Percentiles rank a stretch among this genome's conserved stretches.
Conservation (phyloP, 37 sponge, comb jelly and placozoan genomes). For the Amphimedon queenslandica region DNA sequence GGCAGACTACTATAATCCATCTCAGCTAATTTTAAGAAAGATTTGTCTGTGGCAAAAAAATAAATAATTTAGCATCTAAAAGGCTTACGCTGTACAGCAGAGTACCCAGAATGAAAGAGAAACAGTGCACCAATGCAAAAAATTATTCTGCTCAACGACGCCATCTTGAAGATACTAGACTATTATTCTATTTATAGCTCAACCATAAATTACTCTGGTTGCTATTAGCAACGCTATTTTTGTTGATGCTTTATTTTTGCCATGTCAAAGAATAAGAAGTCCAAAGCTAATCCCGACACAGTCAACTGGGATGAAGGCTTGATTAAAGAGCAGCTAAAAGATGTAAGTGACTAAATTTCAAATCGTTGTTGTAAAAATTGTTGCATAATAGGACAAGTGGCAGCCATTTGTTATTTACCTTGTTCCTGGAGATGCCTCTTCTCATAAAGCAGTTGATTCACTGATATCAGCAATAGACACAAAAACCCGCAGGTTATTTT, state of each 20-base stretch:
- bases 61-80: background rate
- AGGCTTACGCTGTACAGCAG: slow-evolving; percentile 62
- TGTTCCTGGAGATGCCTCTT: slow-evolving; percentile 8
- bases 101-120: slow-evolving; percentile 52
- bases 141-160: slow-evolving; percentile 11
- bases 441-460: slow-evolving; percentile 12
- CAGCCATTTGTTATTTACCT: slow-evolving; percentile 40
- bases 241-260: too few species aligned
- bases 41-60: slow-evolving; percentile 33
- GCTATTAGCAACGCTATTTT: too few species aligned
- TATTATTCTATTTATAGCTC: too few species aligned
- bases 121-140: slow-evolving; percentile 31
- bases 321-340: slow-evolving; percentile 6
- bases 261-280: slow-evolving; percentile 51
- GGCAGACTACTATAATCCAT: slow-evolving; percentile 56
- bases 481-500: slow-evolving; percentile 34
- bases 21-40: slow-evolving; percentile 61
- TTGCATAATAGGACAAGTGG: slow-evolving; percentile 43
- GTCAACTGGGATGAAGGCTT: slow-evolving; percentile 41
- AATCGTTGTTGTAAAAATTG: background rate
- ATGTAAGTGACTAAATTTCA: slow-evolving; percentile 18
- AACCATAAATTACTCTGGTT: too few species aligned
- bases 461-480: slow-evolving; percentile 3
- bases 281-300: slow-evolving; percentile 1
- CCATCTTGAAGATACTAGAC: too few species aligned